Evolutionary conservation across 2,797 vertebrate genomes (phyloP), one percentile per base, ranked within the genome.

Genomic region (Hafferia zeledoni): DNA sequence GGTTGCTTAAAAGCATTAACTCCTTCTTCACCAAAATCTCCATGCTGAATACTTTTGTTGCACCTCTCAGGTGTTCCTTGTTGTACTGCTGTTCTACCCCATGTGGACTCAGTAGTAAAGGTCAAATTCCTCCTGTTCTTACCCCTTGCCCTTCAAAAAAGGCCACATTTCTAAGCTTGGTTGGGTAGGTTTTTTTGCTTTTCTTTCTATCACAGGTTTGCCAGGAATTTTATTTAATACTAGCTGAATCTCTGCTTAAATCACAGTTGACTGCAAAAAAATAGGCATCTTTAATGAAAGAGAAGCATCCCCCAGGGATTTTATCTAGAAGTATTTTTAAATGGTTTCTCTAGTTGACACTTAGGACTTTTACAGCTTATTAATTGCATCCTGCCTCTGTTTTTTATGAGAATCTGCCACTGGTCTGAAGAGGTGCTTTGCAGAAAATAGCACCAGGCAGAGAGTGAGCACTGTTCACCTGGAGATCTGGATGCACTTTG

Each of bases 1-100:
- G 70, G 59, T 87, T 80, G 82, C 86, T 94, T 91, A 84, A 93
- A 96, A 95, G 69, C 74, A 53, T 96, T 96, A 96, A 96, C 93
- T 96, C 92, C 69, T 77, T 57, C 83, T 94, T 93, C 67, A 50
- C 94, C 89, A 93, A 70, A 80, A 78, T 87, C 78, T 83, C 44
- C 52, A 52, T 23, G 74, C 56, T 80, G 19, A 47, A 94, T 63
- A 33, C 31, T 47, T 85, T 74, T 91, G 60, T 94, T 69, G 43
- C 46, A 57, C 76, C 72, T 89, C 89, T 97, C 74, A 76, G 87
- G 80, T 88, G 37, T 89, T 93, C 49, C 63, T 44, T 77, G 37
- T 79, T 87, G 90, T 67, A 70, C 19, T 35, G 67, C 35, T 44
- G 79, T 94, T 87, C 63, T 77, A 43, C 41, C 43, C 47, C 49